Conservation (phyloP, 2,888 invertebrate genomes). For the Agonum fuliginosum region DNA sequence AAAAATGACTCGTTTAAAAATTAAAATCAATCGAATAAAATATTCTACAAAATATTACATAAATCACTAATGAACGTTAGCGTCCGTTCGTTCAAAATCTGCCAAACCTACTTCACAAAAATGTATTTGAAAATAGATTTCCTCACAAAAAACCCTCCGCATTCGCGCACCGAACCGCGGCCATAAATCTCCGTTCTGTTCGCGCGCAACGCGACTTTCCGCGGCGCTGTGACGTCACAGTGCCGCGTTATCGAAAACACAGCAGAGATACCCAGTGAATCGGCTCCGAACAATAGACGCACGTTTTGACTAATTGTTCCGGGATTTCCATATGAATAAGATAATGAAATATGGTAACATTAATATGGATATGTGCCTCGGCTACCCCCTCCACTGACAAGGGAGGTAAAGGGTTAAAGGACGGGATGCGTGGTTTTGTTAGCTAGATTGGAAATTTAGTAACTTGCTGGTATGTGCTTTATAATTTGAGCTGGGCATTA, state of each 20-base stretch:
- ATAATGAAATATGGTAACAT: slow-evolving; percentile 87
- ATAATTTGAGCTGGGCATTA: too few relatives aligned
- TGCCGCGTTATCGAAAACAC: slow-evolving; percentile 62
- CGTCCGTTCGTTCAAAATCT: slow-evolving; percentile 2
- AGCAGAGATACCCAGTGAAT: slow-evolving; percentile 46
- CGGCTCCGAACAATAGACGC: slow-evolving; percentile 58
- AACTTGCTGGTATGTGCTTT: too few relatives aligned
- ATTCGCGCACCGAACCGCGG: slow-evolving; percentile 58
- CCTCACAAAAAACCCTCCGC: slow-evolving; percentile 64
- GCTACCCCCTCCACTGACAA: background rate
- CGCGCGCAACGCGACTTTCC: slow-evolving; percentile 22
- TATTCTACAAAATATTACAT: background rate
- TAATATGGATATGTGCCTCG: slow-evolving; percentile 82
- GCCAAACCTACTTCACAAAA: slow-evolving; percentile 57
- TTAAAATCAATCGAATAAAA: too few relatives aligned
- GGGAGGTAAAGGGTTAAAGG: background rate
- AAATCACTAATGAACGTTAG: background rate
- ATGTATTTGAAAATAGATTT: slow-evolving; percentile 69
- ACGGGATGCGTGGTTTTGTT: slow-evolving; percentile 5
- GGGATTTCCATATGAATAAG: slow-evolving; percentile 90
- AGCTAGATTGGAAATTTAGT: slow-evolving; percentile 8
- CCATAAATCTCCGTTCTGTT: slow-evolving; percentile 40
- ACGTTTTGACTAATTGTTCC: slow-evolving; percentile 76
- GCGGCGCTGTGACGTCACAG: slow-evolving; percentile 34
- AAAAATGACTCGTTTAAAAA: too few relatives aligned